Evolutionary conservation across 2,113 vertebrate genomes (phyloP), one percentile per base, ranked within the genome.

Genomic region (Aldabrachelys gigantea): DNA sequence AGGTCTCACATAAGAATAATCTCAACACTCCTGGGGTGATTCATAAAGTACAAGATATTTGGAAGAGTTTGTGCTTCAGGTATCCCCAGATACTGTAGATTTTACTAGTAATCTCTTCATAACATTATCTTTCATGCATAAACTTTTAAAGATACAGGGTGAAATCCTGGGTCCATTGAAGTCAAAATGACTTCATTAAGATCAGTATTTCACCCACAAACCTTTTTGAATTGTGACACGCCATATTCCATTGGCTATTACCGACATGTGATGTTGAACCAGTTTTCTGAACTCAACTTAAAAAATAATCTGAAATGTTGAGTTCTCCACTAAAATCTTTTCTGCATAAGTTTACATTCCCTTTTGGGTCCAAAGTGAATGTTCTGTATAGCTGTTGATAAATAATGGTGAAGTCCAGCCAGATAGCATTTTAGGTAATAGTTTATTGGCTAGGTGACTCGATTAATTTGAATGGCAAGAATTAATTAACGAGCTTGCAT

Each of bases 1-100:
- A 52, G 35, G 0, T 5, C 47, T 31, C 8, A 25, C 1, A 4
- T n/a, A 72, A 3, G 3, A 6, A 8, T 8, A 1, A 13, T 17
- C 38, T 14, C 14, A 12, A 0, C 47, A 6, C 19, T 69, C 35
- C 31, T 35, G 17, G 62, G 8, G 7, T 19, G 35, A 10, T 35
- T 72, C 65, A 72, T 22, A 21, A 72, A 10, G 8, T 72, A 38
- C n/a, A 72, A 38, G 10, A 72, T 72, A 72, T 72, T 72, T 72
- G 65, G 19, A 38, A 72, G 31, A 69, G 65, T 38, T 72, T 69
- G 65, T 35, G 35, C 17, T 69, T 69, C 35, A 8, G 16, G 35
- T 69, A 21, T 69, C 35, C 17, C 17, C 35, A 69, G 62, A 27
- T 13, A 59, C 57, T 59, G 27, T 59, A 27, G 25, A 29, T 11